Conservation (phyloP, 2,113 vertebrate genomes). For the cattle (Bos taurus) region ARS-UCD2.0 NC_037329.1:58445001-58445500, state of each 20-base stretch:
- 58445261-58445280: background rate
- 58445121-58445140: background rate
- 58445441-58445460: background rate
- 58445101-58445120: background rate
- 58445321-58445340: background rate
- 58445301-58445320: background rate
- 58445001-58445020: background rate
- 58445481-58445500: background rate
- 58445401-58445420: background rate
- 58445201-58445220: background rate
- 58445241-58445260: background rate
- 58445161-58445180: fast-evolving
- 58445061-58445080: background rate
- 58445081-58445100: background rate
- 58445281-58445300: background rate
- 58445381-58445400: background rate
- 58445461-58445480: background rate
- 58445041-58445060: background rate
- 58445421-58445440: background rate
- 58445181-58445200: background rate
- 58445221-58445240: background rate
- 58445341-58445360: background rate
- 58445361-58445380: background rate
- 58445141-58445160: background rate
- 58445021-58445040: background rate